Conservation (phyloP, 2,888 invertebrate species). For the Iphiclides podalirius region DNA sequence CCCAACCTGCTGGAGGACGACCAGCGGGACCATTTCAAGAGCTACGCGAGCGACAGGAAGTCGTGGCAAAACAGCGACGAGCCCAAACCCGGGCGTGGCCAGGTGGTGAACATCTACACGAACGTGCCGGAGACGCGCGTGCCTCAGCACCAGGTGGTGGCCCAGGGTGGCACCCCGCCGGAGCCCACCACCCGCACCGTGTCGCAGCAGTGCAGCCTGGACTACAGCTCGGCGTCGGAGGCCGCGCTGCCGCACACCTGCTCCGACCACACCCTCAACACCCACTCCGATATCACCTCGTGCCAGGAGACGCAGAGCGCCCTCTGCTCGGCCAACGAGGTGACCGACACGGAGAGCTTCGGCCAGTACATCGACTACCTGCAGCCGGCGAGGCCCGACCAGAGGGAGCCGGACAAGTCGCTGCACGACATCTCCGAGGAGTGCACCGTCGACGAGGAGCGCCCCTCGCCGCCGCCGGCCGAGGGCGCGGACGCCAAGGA, state of each 20-base stretch:
- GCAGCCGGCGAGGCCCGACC: slow-evolving; percentile 58
- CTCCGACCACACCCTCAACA: slow-evolving; percentile 73
- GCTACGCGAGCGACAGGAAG: slow-evolving; percentile 58
- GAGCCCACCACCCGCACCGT: slow-evolving; percentile 81
- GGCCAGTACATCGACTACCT: slow-evolving; percentile 73
- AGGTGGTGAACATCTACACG: slow-evolving; percentile 82
- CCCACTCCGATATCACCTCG: slow-evolving; percentile 71
- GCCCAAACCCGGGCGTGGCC: slow-evolving; percentile 53
- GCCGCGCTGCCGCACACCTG: slow-evolving; percentile 75
- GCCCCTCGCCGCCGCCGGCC: slow-evolving; percentile 55
- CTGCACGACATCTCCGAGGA: slow-evolving; percentile 72
- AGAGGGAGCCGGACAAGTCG: slow-evolving; percentile 63
- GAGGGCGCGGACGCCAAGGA: slow-evolving; percentile 56
- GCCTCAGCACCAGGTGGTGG: slow-evolving; percentile 79
- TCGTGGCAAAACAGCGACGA: slow-evolving; percentile 64
- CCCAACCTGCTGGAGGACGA: slow-evolving; percentile 84
- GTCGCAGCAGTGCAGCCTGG: slow-evolving; percentile 85
- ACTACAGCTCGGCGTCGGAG: slow-evolving; percentile 83
- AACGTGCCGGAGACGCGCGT: slow-evolving; percentile 82
- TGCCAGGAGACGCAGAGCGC: slow-evolving; percentile 73
- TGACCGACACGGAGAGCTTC: slow-evolving; percentile 74
- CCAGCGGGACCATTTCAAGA: slow-evolving; percentile 77
- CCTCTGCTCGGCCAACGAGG: slow-evolving; percentile 72
- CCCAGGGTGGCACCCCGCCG: neutral
- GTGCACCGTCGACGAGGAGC: slow-evolving; percentile 64